Conservation (phyloP, 2,797 vertebrate genomes). For the Pyrrhura leucotis region DNA sequence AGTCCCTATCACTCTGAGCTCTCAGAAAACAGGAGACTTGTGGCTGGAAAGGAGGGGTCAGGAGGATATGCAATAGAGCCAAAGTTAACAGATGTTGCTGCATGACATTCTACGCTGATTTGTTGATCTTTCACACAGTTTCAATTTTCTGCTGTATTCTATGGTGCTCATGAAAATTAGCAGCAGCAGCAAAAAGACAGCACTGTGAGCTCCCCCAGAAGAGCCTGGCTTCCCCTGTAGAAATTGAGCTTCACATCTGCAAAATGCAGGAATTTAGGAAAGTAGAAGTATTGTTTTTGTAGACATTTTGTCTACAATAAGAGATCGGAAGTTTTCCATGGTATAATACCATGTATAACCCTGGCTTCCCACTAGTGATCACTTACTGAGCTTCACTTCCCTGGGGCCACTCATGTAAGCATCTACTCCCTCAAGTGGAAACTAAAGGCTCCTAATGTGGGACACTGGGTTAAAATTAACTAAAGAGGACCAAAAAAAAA, state of each 20-base stretch:
- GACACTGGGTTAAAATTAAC: slow-evolving; percentile 29
- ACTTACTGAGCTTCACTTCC: neutral
- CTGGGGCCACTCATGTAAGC: neutral
- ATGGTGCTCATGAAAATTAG: slow-evolving; percentile 65
- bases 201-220: neutral
- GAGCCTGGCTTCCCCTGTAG: slow-evolving; percentile 3
- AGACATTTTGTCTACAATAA: slow-evolving; percentile 49
- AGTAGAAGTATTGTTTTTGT: slow-evolving; percentile 7
- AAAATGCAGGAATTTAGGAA: slow-evolving; percentile 21
- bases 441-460: neutral
- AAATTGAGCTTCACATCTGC: slow-evolving; percentile 31
- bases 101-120: slow-evolving; percentile 60
- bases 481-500: neutral
- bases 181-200: slow-evolving; percentile 60
- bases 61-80: slow-evolving; percentile 44
- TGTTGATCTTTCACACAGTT: slow-evolving; percentile 74
- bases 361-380: slow-evolving; percentile 18
- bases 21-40: slow-evolving; percentile 53
- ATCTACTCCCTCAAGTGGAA: neutral
- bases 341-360: neutral
- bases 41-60: slow-evolving; percentile 23
- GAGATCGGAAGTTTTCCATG: slow-evolving; percentile 15
- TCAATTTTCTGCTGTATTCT: slow-evolving; percentile 70
- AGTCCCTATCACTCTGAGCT: neutral
- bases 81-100: slow-evolving; percentile 69